phyloP scores from a whole-genome alignment of 1,140 invertebrate species.

The Zophobas atratus region DNA sequence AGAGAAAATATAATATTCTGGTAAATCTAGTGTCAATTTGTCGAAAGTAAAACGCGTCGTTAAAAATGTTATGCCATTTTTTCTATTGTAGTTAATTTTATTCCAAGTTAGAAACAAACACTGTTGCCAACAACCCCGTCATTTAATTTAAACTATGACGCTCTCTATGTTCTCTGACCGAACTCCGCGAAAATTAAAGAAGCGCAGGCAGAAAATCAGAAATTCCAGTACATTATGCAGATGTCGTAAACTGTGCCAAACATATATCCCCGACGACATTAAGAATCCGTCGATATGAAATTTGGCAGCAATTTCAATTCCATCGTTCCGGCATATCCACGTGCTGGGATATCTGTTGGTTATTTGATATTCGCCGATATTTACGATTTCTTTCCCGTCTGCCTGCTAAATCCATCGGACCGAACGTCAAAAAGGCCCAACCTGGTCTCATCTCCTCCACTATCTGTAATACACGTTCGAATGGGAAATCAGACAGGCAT shows the following conservation, averaged over 20 bases:
- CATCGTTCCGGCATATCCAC: conserved; percentile 44
- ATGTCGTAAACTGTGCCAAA: conserved; percentile 37
- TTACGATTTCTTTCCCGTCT: conserved; percentile 58
- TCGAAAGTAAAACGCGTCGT: too few species aligned
- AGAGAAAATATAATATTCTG: too few species aligned
- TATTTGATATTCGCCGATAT: conserved; percentile 60
- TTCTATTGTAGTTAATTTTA: too few species aligned
- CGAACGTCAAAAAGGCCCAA: conserved; percentile 46
- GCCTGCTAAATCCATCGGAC: conserved; percentile 57
- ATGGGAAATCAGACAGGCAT: conserved; percentile 52
- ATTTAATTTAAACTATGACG: too few species aligned
- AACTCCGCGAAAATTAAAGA: not conserved
- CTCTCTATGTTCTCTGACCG: not conserved
- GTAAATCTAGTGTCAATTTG: too few species aligned
- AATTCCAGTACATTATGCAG: conserved; percentile 31
- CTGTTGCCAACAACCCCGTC: too few species aligned
- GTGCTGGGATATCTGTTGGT: conserved; percentile 52
- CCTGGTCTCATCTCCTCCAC: conserved; percentile 38
- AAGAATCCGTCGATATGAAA: conserved; percentile 49
- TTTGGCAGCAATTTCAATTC: conserved; percentile 53
- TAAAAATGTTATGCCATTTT: too few species aligned
- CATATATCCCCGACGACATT: conserved; percentile 35
- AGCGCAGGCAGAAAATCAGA: conserved; percentile 10
- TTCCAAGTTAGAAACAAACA: too few species aligned
- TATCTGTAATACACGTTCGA: conserved; percentile 42